These are phyloP conservation scores for Cydia fagiglandana DNA, from an alignment of 1,140 invertebrate genomes.

Conservation along the genomic window DNA sequence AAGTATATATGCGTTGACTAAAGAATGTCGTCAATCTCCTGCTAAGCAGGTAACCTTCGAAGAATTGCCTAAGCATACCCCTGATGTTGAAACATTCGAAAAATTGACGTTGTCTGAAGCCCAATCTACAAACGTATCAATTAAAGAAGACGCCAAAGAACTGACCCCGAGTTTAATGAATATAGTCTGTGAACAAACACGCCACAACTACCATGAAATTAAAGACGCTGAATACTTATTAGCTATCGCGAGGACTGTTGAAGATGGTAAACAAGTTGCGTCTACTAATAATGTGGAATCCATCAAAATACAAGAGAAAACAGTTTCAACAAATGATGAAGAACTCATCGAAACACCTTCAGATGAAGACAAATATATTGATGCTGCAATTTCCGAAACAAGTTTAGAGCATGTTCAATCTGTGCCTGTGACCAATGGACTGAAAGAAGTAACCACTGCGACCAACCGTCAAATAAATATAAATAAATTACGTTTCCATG, in stretches of 20 bases:
- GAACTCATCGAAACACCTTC: not conserved
- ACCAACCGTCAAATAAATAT: slow-evolving; percentile 24
- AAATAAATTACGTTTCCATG: slow-evolving; percentile 34
- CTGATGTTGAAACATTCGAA: not conserved
- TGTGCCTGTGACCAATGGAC: slow-evolving; percentile 7
- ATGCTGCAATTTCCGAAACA: not conserved
- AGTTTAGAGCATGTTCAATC: not conserved
- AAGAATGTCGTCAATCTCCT: not conserved
- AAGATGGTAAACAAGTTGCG: not conserved
- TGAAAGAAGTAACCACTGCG: not conserved
- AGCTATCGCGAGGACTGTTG: not conserved
- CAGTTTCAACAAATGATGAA: not conserved
- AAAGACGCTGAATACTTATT: slow-evolving; percentile 32
- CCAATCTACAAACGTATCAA: not conserved
- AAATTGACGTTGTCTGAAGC: not conserved
- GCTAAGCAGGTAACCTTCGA: not conserved
- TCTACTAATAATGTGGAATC: not conserved
- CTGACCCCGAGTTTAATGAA: not conserved
- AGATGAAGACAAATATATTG: not conserved
- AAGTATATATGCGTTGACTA: not conserved
- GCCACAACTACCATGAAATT: slow-evolving; percentile 4
- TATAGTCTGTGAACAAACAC: not conserved
- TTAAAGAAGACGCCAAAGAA: not conserved
- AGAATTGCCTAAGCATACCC: not conserved
- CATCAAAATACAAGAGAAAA: not conserved